Evolutionary conservation across 2,888 invertebrate species (phyloP), one percentile per base, ranked within the genome.

Genomic region (Polymixis flavicincta): DNA sequence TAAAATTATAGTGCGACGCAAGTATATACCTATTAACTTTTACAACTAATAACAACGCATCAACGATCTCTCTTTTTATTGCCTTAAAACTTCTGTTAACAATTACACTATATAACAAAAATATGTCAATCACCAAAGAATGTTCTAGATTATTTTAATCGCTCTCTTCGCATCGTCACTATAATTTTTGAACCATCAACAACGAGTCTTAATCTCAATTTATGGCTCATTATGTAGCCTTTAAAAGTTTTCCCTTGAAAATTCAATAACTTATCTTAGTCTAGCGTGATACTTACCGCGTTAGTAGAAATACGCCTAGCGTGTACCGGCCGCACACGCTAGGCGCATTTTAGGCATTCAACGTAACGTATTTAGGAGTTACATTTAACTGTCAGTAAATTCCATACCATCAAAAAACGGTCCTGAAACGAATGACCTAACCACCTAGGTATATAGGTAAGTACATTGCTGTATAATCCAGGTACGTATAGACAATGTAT

Each of bases 51-150:
- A 86, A 85, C 78, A 85, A 85, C 85, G 54, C 66, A 80, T 76
- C 78, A 70, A 74, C 71, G 50, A 85, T 78, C 85, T 78, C 82
- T 83, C 85, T 70, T 85, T 76, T 83, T 84, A 85, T 82, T 83
- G 82, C 85, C 82, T 71, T 83, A 73, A 68, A 81, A 80, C 68
- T 64, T 81, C 77, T 84, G 85, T 83, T 84, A 83, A 83, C 83
- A 83, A 84, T 83, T 83, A 83, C 82, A 84, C 73, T 83, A 83
- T 67, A 83, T 83, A 83, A 83, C 83, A 83, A 83, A 83, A 83
- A 73, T 83, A 84, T 81, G 85, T 81, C 73, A 77, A 76, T 81
- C 82, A 83, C 82, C 82, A 84, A 83, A 84, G 64, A 84, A 76
- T 80, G 84, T 71, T 82, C 73, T 83, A 83, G 76, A 81, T 57